Evolutionary conservation across 2,797 vertebrate genomes (phyloP), one percentile per base, ranked within the genome.

Genomic region (Glossophaga mutica): DNA sequence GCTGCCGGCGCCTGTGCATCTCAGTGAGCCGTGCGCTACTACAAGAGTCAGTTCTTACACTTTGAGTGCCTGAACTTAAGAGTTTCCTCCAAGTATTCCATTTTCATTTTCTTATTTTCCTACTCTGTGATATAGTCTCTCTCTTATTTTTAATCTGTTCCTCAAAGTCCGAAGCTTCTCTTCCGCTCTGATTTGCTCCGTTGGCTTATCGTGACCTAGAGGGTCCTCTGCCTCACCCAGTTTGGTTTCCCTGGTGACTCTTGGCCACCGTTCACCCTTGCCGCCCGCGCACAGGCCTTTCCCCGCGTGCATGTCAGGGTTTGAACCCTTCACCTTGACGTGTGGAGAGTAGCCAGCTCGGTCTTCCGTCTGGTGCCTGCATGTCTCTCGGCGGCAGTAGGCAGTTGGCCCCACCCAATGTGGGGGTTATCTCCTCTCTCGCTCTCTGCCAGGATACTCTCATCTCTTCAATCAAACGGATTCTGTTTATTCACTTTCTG

Each of bases 251-350:
- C 37, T 65, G 67, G 39, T 12, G 83, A 74, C 9, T 34, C 7
- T 87, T 94, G 42, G 79, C 9, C 10, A 16, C 0, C 10, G 9
- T n/a, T 19, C 37, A 50, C 42, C 59, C 29, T 65, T 8, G 4
- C 21, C 7, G 34, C 37, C 44, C 46, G 57, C n/a, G 11, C 44
- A 5, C 9, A 42, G 67, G 10, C 5, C 39, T 57, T 44, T 29
- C 29, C 24, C 19, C 24, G 26, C 3, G 0, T 8, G 21, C 3
- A 0, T 26, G 29, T 52, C 55, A 34, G 42, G 46, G 7, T 11
- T 1, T 8, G 59, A 84, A n/a, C 37, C 26, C 12, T 48, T 24
- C 14, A 1, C 12, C 21, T 2, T 37, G 71, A 21, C 0, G 11
- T 1, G 9, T 6, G 37, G 24, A 34, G 39, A 50, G 21, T 32